Evolutionary conservation across 2,797 vertebrate species (phyloP).

Genomic region (Argentina silus): DNA sequence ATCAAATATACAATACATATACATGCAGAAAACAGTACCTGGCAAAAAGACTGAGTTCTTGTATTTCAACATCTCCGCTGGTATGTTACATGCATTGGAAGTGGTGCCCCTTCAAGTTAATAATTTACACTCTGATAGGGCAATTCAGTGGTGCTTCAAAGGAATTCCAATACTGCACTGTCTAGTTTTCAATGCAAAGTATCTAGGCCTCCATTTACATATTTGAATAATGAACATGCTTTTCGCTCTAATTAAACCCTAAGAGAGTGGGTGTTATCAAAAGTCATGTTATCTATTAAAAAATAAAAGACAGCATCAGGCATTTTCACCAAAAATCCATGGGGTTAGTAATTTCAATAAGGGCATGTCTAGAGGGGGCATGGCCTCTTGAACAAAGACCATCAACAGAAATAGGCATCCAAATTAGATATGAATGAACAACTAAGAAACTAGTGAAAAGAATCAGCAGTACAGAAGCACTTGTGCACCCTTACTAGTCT

Average conservation of each 20-base stretch:
- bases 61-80: background rate
- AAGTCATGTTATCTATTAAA: conserved; percentile 31
- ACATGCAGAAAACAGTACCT: background rate
- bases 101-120: conserved; percentile 45
- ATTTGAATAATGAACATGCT: conserved; percentile 59
- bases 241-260: conserved; percentile 53
- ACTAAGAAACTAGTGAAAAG: background rate
- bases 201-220: conserved; percentile 60
- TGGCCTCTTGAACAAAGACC: background rate
- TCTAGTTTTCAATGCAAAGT: conserved; percentile 45
- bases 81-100: conserved; percentile 15
- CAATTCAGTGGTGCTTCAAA: conserved; percentile 52
- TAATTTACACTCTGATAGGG: conserved; percentile 53
- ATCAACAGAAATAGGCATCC: background rate
- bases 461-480: background rate
- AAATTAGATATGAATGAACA: conserved; percentile 9
- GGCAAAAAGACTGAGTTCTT: conserved; percentile 14
- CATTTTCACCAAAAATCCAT: background rate
- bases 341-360: conserved; percentile 39
- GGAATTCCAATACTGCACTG: conserved; percentile 41
- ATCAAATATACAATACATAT: too few species aligned
- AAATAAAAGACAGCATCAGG: background rate
- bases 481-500: background rate
- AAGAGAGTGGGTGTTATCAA: conserved; percentile 35
- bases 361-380: background rate